A percentile compares a stretch with the other conserved stretches of the same genome.
These are phyloP conservation scores for Drosophila maculinotata DNA, from an alignment of 2,888 invertebrate species.

Conservation along the genomic window DNA sequence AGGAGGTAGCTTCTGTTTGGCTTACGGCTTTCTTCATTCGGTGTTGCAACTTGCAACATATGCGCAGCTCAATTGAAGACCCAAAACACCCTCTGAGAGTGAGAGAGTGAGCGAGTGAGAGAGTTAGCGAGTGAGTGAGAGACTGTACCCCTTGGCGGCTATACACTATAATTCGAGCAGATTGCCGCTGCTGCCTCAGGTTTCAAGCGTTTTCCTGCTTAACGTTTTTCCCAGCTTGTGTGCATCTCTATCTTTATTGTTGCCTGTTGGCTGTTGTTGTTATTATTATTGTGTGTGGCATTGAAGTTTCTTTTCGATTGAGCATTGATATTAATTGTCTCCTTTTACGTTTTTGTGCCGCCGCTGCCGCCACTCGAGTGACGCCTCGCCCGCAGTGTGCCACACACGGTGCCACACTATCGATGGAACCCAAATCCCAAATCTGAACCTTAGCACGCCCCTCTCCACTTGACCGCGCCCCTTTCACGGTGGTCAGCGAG, in stretches of 20 bases:
- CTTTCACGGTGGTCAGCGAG: slow-evolving; percentile 40
- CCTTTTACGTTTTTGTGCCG: slow-evolving; percentile 49
- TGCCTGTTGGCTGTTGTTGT: slow-evolving; percentile 1
- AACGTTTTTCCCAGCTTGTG: slow-evolving; percentile 27
- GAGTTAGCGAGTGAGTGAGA: too few species aligned
- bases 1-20: slow-evolving; percentile 41
- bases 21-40: slow-evolving; percentile 22
- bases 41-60: slow-evolving; percentile 26
- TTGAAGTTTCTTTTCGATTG: slow-evolving; percentile 54
- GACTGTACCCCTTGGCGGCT: slow-evolving; percentile 17
- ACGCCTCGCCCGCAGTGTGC: slow-evolving; percentile 39
- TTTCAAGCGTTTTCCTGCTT: slow-evolving; percentile 66
- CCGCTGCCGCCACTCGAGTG: slow-evolving; percentile 24
- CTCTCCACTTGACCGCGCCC: slow-evolving; percentile 15
- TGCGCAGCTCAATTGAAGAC: slow-evolving; percentile 17
- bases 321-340: slow-evolving; percentile 68
- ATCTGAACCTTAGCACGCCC: slow-evolving; percentile 1
- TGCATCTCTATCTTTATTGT: slow-evolving; percentile 20
- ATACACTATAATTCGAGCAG: slow-evolving; percentile 21
- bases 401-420: slow-evolving; percentile 43
- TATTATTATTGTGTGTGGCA: slow-evolving; percentile 35
- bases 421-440: slow-evolving; percentile 2
- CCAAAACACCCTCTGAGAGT: slow-evolving; percentile 13
- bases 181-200: slow-evolving; percentile 39
- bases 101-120: too few species aligned